phyloP scores from a whole-genome alignment of 2,888 invertebrate genomes.

The Apotomis betuletana region DNA sequence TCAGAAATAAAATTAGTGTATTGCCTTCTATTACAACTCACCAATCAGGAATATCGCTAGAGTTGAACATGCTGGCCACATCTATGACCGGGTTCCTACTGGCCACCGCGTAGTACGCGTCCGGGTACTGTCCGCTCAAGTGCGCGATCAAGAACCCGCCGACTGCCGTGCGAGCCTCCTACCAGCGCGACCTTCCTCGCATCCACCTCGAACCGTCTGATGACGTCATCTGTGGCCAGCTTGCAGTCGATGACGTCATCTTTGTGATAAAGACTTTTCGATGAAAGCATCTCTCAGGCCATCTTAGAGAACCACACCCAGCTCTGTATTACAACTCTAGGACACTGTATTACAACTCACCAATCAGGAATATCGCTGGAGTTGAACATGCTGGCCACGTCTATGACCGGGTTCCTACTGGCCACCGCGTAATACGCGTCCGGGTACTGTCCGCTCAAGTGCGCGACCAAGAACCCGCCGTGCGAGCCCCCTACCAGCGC shows the following conservation, averaged over 20 bases:
- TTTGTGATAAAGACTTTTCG: too few relatives aligned
- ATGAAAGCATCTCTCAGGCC: too few relatives aligned
- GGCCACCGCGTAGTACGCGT: conserved; percentile 88
- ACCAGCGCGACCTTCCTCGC: conserved; percentile 84
- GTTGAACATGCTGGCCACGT: conserved; percentile 88
- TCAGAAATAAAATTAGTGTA: too few relatives aligned
- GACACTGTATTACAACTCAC: too few relatives aligned
- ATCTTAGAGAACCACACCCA: too few relatives aligned
- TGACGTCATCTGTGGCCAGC: conserved; percentile 84
- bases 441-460: conserved; percentile 92
- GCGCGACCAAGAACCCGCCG: conserved; percentile 94
- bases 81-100: conserved; percentile 93
- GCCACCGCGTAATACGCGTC: conserved; percentile 89
- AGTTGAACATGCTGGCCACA: conserved; percentile 87
- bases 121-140: conserved; percentile 92
- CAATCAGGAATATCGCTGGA: conserved; percentile 86
- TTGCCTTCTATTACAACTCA: too few relatives aligned
- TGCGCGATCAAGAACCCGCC: conserved; percentile 94
- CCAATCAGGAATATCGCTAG: conserved; percentile 86
- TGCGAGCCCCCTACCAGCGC: conserved; percentile 93
- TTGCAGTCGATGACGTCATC: conserved; percentile 92
- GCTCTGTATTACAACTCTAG: too few relatives aligned
- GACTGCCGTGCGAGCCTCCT: conserved; percentile 96
- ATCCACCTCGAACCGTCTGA: conserved; percentile 84
- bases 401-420: conserved; percentile 91